Base-by-base conservation (phyloP, 2,797 vertebrate species). In the Gallinago stenura region DNA sequence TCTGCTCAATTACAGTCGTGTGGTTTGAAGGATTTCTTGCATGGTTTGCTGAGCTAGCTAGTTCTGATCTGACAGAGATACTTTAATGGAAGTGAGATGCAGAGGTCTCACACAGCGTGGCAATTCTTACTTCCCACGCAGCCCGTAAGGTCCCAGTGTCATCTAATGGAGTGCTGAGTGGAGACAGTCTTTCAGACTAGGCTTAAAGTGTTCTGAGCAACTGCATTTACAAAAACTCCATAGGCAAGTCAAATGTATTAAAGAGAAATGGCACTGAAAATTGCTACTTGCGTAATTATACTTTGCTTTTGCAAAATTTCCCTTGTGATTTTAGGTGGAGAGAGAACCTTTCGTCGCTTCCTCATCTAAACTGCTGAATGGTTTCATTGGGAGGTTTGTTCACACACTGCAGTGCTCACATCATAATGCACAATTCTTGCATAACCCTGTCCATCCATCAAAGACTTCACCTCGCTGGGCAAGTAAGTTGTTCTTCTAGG, bases 271-370 rank as follows among this genome's bases (percentile, higher is more conserved):
- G 54, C 75, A 68, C 77, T 72, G 58, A 62, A 83, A 89, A 83
- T 39, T 68, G 37, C 26, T 78, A 16, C 66, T 76, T 46, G 22
- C 3, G 1, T 53, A 83, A 87, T 66, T 37, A 68, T 12, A 25
- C 0, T 2, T 10, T 54, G 71, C 69, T 75, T 85, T 62, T 54
- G 65, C 76, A 89, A 39, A 80, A 81, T 21, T 51, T 41, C 83
- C 69, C 57, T 31, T 26, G 41, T 43, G 57, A 41, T 75, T 90
- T 94, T 17, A 75, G 10, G 18, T 15, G 56, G 43, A 69, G 86
- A 85, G 48, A 83, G 78, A 76, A 78, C 43, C 65, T 61, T 79
- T 65, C 95, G 54, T 33, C 84, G 31, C 28, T 69, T 76, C 72
- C 71, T 54, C 68, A 25, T 64, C 78, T 70, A 46, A 58, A 9